Conservation (phyloP, 2,888 invertebrate species). For the Melieria crassipennis region DNA sequence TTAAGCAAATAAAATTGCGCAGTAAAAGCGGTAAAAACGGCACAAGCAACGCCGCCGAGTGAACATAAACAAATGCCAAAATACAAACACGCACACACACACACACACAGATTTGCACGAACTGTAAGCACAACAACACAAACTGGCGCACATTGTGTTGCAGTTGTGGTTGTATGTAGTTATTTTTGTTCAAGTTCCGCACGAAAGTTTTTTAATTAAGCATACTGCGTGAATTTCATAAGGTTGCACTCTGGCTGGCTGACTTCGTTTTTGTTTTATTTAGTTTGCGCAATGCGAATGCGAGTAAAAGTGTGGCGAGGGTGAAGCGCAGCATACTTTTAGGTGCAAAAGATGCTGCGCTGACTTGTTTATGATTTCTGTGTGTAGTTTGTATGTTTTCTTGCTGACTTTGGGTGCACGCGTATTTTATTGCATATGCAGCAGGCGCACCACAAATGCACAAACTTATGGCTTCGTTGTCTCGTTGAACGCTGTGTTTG, state of each 20-base stretch:
- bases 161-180: conserved; percentile 8
- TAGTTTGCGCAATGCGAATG: conserved; percentile 11
- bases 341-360: conserved; percentile 8
- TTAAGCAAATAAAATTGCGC: too few relatives aligned
- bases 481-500: too few relatives aligned
- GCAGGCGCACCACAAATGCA: too few relatives aligned
- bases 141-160: not conserved
- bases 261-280: not conserved
- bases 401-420: too few relatives aligned
- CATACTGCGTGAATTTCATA: conserved; percentile 32
- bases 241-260: conserved; percentile 23
- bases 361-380: too few relatives aligned
- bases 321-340: conserved; percentile 6
- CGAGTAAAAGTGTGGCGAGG: not conserved
- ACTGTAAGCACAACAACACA: not conserved
- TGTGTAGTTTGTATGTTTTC: too few relatives aligned
- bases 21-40: too few relatives aligned
- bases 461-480: too few relatives aligned
- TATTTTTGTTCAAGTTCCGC: conserved; percentile 20
- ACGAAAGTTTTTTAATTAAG: conserved; percentile 48
- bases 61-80: not conserved
- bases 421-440: too few relatives aligned
- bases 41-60: too few relatives aligned
- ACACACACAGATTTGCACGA: not conserved
- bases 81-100: not conserved